Percentiles rank a stretch among this genome's conserved stretches.
Evolutionary conservation across 2,113 vertebrate species (phyloP).

Genomic region (Ailuropoda melanoleuca): DNA sequence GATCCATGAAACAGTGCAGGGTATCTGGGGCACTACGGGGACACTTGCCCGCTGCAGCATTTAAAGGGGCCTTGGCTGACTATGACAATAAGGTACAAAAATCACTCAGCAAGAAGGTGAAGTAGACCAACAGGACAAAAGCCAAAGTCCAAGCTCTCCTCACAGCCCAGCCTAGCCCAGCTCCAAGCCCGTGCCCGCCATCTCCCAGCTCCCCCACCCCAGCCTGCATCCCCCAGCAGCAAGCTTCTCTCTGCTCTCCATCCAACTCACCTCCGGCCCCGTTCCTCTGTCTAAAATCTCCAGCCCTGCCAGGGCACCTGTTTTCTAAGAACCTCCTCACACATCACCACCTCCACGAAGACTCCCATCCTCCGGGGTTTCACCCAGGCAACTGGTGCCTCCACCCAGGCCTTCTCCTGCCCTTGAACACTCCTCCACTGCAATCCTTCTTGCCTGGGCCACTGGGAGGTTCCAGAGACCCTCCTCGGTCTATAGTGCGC

Average conservation of each 20-base stretch:
- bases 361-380: too few species aligned
- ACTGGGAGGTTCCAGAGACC: background rate
- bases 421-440: background rate
- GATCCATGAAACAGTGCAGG: accelerated
- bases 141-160: background rate
- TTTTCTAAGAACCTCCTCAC: background rate
- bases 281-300: background rate
- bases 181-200: accelerated
- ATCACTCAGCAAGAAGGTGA: background rate
- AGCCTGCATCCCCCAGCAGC: too few species aligned
- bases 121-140: background rate
- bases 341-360: background rate
- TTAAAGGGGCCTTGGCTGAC: background rate
- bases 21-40: accelerated
- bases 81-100: background rate
- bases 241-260: background rate
- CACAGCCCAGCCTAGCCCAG: background rate
- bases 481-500: background rate
- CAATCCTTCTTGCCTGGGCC: background rate
- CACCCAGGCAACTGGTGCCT: background rate
- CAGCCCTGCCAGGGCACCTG: accelerated
- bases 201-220: background rate
- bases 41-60: background rate
- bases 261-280: background rate
- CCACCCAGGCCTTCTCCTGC: too few species aligned